phyloP scores from a whole-genome alignment of 2,113 vertebrate genomes.

The Pelecanoides urinatrix region DNA sequence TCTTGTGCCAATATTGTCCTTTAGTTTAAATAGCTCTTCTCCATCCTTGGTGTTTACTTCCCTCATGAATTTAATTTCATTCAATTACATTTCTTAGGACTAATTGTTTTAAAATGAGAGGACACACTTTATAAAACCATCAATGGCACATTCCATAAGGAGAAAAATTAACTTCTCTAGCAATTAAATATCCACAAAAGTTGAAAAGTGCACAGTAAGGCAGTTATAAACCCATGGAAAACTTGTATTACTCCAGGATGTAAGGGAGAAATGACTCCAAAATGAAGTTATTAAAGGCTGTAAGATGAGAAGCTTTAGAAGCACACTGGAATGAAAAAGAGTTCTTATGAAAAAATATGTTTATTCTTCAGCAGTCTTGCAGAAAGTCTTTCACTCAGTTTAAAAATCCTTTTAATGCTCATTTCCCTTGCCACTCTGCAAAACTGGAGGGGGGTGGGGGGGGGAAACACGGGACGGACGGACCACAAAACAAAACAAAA shows the following conservation, averaged over 20 bases:
- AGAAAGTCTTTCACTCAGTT: neutral
- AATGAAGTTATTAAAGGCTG: neutral
- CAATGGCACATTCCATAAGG: neutral
- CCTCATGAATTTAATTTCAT: slow-evolving; percentile 35
- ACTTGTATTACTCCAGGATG: neutral
- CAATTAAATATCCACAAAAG: slow-evolving; percentile 8
- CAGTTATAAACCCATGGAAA: neutral
- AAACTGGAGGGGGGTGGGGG: neutral
- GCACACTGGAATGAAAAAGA: neutral
- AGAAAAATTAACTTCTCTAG: slow-evolving; percentile 35
- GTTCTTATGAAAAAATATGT: neutral
- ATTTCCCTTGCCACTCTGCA: neutral
- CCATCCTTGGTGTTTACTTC: slow-evolving; percentile 20
- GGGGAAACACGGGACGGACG: neutral
- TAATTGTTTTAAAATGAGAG: slow-evolving; percentile 50
- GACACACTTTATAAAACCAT: slow-evolving; percentile 14
- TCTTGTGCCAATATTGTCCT: slow-evolving; percentile 43
- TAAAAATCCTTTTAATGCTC: neutral
- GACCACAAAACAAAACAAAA: too few relatives aligned
- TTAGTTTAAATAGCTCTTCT: slow-evolving; percentile 29
- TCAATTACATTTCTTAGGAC: slow-evolving; percentile 34
- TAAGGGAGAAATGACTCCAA: neutral
- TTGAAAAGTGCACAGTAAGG: neutral
- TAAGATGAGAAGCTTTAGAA: neutral
- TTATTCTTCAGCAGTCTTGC: neutral